Conservation (phyloP, 2,113 vertebrate species). For the Paramormyrops kingsleyae region DNA sequence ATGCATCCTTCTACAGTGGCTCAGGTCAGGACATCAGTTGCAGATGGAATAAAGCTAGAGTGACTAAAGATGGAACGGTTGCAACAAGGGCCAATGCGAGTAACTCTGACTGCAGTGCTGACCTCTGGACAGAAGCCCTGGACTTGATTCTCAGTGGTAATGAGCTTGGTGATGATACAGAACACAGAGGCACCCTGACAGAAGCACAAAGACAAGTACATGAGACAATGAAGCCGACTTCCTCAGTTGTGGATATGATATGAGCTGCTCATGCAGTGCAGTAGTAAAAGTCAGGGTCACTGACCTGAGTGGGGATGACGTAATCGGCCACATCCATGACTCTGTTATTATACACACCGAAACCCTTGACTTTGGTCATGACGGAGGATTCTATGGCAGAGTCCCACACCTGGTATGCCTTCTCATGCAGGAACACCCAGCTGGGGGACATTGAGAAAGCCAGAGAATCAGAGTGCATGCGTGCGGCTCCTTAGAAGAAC, state of each 20-base stretch:
- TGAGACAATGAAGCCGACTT: background rate
- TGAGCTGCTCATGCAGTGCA: background rate
- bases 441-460: conserved; percentile 40
- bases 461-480: background rate
- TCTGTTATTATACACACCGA: conserved; percentile 71
- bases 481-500: background rate
- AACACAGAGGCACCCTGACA: conserved; percentile 82
- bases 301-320: conserved; percentile 80
- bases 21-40: background rate
- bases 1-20: background rate
- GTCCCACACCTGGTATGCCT: conserved; percentile 85
- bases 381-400: conserved; percentile 85
- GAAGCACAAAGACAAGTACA: background rate
- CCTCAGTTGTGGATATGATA: background rate
- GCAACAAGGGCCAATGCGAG: background rate
- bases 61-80: background rate
- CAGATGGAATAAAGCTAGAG: background rate
- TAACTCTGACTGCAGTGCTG: conserved; percentile 20
- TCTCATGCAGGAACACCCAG: conserved; percentile 90
- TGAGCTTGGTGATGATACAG: conserved; percentile 86
- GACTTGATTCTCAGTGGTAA: conserved; percentile 78
- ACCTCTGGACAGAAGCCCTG: conserved; percentile 87
- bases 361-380: conserved; percentile 90
- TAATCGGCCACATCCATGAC: conserved; percentile 91
- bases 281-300: background rate